Conservation (phyloP, 1,140 invertebrate genomes). For the Gonatopus flavifemur region DNA sequence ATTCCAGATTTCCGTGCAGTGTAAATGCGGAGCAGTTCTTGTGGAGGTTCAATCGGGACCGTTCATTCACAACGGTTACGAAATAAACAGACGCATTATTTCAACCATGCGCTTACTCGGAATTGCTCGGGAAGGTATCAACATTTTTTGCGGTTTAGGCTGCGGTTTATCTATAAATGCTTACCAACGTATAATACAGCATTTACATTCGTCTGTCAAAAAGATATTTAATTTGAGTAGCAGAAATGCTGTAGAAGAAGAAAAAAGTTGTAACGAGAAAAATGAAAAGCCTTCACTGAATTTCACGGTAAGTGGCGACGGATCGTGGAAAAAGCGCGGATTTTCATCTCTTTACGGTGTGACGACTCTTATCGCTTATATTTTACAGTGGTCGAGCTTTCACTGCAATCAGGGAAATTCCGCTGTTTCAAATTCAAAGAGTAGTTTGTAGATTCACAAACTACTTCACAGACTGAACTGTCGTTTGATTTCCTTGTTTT, state of each 20-base stretch:
- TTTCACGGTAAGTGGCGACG: too few species aligned
- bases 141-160: conserved; percentile 11
- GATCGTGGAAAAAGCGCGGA: too few species aligned
- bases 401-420: too few species aligned
- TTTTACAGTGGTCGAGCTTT: too few species aligned
- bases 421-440: too few species aligned
- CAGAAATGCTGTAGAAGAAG: conserved; percentile 4
- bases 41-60: conserved; percentile 13
- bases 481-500: too few species aligned
- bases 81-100: conserved; percentile 14
- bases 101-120: conserved; percentile 12
- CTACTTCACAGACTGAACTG: too few species aligned
- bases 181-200: not conserved
- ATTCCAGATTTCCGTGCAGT: conserved; percentile 16
- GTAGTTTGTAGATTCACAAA: too few species aligned
- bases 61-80: conserved; percentile 11
- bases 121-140: conserved; percentile 6
- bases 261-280: not conserved
- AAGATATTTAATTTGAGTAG: conserved; percentile 1
- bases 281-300: not conserved
- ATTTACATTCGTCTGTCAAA: conserved; percentile 6
- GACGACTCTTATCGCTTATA: too few species aligned
- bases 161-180: not conserved
- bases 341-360: too few species aligned
- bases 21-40: conserved; percentile 10